Base-by-base conservation (phyloP, 2,113 vertebrate genomes). In the Lepidothrix coronata region DNA sequence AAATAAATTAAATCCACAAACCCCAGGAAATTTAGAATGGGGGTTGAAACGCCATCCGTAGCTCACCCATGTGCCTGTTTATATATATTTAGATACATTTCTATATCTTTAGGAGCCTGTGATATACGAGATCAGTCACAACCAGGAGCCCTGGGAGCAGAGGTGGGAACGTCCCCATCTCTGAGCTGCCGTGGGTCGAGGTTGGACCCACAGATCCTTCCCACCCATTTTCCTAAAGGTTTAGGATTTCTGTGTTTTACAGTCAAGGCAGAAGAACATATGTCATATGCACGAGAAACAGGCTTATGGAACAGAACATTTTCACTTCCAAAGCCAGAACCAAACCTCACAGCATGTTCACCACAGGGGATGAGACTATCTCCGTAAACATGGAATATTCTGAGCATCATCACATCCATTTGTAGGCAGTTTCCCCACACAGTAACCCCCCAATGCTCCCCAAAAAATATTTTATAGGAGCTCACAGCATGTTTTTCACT, bases 1-100 rank as follows among this genome's bases (percentile, higher is more conserved):
- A 96, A 97, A 98, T 96, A 96, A 92, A 91, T 97, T 93, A 97
- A 98, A 98, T 71, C 96, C 96, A 54, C 75, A 71, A 93, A 95
- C 84, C 70, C 84, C 62, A 70, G 92, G 94, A 97, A 97, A 97
- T 95, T 95, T 88, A 73, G 93, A 33, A 4, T 4, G 61, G 41
- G 5, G 25, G 87, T 43, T 67, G 91, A 96, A 92, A 74, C 31
- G 6, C 63, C 83, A 57, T 55, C 62, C 95, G 35, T 2, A 43
- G 93, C 95, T 71, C 75, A 35, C 80, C 65, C 70, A 0, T 15
- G 70, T n/a, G 85, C 73, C 68, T 59, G 2, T 10, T 11, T 31
- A 20, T 28, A 23, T 44, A 44, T 3, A 0, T 57, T 77, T 41
- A 39, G 39, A 41, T 41, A 41, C 12, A 41, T 41, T 41, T 71